Base-by-base conservation (phyloP, 2,888 invertebrate genomes). In the Stenodera caucasica region DNA sequence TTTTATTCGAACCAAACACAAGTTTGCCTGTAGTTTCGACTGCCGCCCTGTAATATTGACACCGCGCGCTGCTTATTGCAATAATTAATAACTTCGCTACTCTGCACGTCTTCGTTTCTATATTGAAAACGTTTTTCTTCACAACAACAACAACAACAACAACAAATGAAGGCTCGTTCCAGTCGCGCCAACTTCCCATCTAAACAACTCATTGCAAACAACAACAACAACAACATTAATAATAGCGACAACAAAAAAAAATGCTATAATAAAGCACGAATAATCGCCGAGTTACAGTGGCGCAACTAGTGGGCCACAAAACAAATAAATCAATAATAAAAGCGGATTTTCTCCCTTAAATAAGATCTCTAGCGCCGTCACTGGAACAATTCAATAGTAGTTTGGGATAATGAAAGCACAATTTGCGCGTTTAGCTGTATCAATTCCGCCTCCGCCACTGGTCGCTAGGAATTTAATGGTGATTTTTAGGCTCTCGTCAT, bases 41-140 rank as follows among this genome's bases (percentile, higher is more conserved):
- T 65, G 75, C 78, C 78, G 79, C 79, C 76, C 76, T 79, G 73
- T 78, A 78, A 79, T 79, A 77, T 76, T 69, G 70, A 69, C 69
- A 71, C 77, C 77, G 78, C 77, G 64, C 63, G 56, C 64, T 64
- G 51, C 61, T 61, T 61, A 64, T 64, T 64, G 61, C 61, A 61
- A 58, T 64, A 64, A 64, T 64, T 64, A 64, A 64, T 64, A 64
- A 64, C 64, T 64, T 64, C 64, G 64, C 64, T 64, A 64, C 64
- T 64, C 64, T 55, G 61, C 64, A 64, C 61, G 61, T 64, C 64
- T 57, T 56, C 45, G 56, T 49, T 53, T 55, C 58, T 57, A 63
- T 63, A 63, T 63, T 60, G 60, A 63, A 63, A 63, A 59, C 63
- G 63, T 60, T 63, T 63, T 62, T 58, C 62, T 55, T 35, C n/a